phyloP scores from a whole-genome alignment of 2,113 vertebrate genomes.

The Bambusicola thoracicus region DNA sequence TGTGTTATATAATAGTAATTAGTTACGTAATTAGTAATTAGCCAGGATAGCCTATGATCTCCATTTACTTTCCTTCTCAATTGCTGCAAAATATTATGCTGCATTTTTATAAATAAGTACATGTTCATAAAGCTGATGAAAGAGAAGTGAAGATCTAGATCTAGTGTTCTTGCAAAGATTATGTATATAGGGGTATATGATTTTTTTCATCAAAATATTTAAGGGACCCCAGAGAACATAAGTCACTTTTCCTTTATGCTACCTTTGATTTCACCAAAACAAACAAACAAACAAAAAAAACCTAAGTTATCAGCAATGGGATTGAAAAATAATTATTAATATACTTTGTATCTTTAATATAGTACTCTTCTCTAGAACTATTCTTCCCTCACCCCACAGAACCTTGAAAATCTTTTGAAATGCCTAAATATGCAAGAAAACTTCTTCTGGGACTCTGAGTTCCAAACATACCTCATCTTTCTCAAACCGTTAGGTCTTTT shows the following conservation, averaged over 20 bases:
- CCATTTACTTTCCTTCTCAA: neutral
- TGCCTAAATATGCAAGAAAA: neutral
- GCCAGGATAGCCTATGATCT: neutral
- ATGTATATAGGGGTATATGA: accelerated
- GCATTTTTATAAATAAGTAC: neutral
- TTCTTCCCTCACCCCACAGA: neutral
- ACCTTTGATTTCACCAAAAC: neutral
- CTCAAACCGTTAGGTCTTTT: neutral
- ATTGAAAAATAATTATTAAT: neutral
- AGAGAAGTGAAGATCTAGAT: neutral
- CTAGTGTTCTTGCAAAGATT: neutral
- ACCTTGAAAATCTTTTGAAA: neutral
- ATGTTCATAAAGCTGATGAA: neutral
- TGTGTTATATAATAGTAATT: neutral
- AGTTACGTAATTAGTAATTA: neutral
- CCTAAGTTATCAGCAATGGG: neutral
- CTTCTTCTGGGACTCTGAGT: neutral
- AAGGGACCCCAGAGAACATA: neutral
- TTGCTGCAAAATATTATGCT: neutral
- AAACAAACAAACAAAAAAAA: accelerated
- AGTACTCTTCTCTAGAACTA: neutral
- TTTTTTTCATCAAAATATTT: neutral
- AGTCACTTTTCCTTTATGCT: neutral
- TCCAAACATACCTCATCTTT: neutral
- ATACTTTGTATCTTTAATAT: neutral